Conservation (phyloP, 2,888 invertebrate genomes). For the Chironomus tentans region DNA sequence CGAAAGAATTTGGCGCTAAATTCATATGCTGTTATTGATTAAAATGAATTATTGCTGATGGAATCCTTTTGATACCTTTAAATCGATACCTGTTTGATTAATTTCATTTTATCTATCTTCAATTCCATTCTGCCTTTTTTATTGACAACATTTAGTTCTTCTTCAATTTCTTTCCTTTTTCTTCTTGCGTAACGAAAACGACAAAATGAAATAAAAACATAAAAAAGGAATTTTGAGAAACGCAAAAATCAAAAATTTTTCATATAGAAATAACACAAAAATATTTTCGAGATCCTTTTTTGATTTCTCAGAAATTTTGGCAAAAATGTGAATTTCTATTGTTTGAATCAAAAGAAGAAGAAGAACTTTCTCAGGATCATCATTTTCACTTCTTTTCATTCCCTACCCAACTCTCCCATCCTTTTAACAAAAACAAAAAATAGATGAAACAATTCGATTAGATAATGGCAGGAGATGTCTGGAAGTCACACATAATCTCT, state of each 20-base stretch:
- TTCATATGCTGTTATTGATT: neutral
- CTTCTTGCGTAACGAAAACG: neutral
- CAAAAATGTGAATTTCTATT: slow-evolving; percentile 9
- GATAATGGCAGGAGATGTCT: neutral
- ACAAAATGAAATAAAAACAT: neutral
- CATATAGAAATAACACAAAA: neutral
- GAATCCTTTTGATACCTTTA: neutral
- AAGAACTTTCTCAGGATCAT: slow-evolving; percentile 17
- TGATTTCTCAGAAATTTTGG: slow-evolving; percentile 23
- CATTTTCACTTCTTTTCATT: neutral
- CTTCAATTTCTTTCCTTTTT: neutral
- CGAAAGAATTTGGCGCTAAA: slow-evolving; percentile 7
- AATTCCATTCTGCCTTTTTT: neutral
- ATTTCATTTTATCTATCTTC: neutral
- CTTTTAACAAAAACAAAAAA: no score
- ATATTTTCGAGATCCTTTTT: slow-evolving; percentile 8
- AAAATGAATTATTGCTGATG: slow-evolving; percentile 21
- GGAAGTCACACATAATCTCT: neutral
- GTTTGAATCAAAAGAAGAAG: neutral
- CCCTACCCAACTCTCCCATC: neutral
- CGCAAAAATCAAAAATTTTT: neutral
- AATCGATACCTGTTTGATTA: slow-evolving; percentile 19
- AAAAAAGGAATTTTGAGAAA: neutral
- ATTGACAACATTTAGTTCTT: neutral
- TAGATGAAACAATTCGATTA: neutral